Percentiles rank a stretch among this genome's conserved stretches.
phyloP scores from a whole-genome alignment of 2,113 vertebrate species.

The Syngnathus typhle region DNA sequence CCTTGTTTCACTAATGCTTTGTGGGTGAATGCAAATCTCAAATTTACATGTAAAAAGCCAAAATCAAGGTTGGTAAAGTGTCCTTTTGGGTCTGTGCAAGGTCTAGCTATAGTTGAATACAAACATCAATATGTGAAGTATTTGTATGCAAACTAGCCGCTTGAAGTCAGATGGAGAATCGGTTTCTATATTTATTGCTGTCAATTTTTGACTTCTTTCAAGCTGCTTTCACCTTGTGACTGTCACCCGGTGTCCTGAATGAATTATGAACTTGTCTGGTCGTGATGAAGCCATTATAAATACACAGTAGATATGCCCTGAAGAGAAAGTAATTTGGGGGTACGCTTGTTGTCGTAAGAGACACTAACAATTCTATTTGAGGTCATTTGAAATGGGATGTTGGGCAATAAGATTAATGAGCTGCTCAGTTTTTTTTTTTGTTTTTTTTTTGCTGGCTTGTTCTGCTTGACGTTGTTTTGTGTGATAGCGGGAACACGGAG shows the following conservation, averaged over 20 bases:
- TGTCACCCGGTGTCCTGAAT: constrained; percentile 1
- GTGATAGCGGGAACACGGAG: constrained; percentile 6
- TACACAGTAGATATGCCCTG: constrained; percentile 6
- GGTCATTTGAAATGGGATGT: constrained; percentile 8
- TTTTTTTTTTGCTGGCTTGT: constrained; percentile 1
- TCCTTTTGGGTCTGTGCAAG: neutral
- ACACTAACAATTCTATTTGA: constrained; percentile 7
- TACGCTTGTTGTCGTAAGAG: constrained; percentile 3
- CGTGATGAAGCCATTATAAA: constrained; percentile 3
- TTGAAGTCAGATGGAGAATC: neutral
- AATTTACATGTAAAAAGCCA: neutral
- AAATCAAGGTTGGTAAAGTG: neutral
- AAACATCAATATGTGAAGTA: neutral
- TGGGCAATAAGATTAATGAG: constrained; percentile 10
- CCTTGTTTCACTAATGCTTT: neutral
- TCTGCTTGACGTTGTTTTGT: constrained; percentile 3
- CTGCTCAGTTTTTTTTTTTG: neutral
- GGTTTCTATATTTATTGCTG: neutral
- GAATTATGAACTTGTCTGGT: constrained; percentile 6
- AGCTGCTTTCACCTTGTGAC: constrained; percentile 5
- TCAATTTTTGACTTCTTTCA: neutral
- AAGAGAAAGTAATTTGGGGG: constrained; percentile 7
- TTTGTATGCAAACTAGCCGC: neutral
- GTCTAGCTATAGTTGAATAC: neutral
- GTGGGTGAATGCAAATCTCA: neutral